phyloP scores from a whole-genome alignment of 1,140 invertebrate genomes.

The Drosophila ogumai region DNA sequence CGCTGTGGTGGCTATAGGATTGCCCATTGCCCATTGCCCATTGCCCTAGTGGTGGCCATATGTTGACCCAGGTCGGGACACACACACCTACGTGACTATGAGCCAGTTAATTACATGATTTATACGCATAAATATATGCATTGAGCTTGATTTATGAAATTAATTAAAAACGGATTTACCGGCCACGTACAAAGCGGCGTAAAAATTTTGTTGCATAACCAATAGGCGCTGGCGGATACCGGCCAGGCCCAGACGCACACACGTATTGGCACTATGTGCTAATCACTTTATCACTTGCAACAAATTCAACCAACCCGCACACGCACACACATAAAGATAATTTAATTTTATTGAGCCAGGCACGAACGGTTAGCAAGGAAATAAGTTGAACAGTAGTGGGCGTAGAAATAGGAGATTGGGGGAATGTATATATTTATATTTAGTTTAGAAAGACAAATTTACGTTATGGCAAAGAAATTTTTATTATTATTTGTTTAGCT shows the following conservation, averaged over 20 bases:
- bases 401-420: background rate
- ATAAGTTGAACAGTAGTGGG: conserved; percentile 6
- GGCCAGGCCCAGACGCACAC: background rate
- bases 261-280: conserved; percentile 20
- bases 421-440: background rate
- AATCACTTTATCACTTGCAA: conserved; percentile 69
- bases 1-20: background rate
- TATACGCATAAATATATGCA: conserved; percentile 71
- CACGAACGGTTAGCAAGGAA: conserved; percentile 46
- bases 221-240: conserved; percentile 37
- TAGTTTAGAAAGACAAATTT: background rate
- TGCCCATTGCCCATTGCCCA: conserved; percentile 1
- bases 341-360: conserved; percentile 62
- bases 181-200: conserved; percentile 4
- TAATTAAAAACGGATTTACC: conserved; percentile 71
- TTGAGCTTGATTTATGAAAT: conserved; percentile 79
- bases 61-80: conserved; percentile 41
- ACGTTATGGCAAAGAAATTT: background rate
- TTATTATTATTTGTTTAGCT: too few relatives aligned
- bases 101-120: conserved; percentile 81
- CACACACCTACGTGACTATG: conserved; percentile 41
- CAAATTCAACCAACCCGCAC: conserved; percentile 36
- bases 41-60: conserved; percentile 32
- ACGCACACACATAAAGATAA: conserved; percentile 47
- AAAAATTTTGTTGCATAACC: conserved; percentile 70